Percentiles rank a stretch among this genome's conserved stretches.
Conservation (phyloP, 2,113 vertebrate genomes). For the Aspiorhynchus laticeps region DNA sequence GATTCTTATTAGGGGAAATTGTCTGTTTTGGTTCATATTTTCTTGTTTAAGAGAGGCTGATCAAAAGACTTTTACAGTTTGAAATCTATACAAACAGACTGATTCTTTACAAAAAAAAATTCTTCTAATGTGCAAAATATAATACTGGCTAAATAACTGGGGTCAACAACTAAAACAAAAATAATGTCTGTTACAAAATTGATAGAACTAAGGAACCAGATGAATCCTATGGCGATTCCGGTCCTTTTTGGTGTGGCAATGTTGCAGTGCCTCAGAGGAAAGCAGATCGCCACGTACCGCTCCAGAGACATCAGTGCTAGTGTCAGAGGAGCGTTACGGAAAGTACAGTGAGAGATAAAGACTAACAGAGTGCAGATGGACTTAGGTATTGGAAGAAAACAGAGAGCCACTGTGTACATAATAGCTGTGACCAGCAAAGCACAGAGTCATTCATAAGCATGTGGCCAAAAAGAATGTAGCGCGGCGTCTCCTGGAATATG, state of each 20-base stretch:
- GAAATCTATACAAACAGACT: too few relatives aligned
- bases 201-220: conserved; percentile 58
- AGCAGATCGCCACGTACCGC: conserved; percentile 68
- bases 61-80: too few relatives aligned
- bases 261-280: conserved; percentile 65
- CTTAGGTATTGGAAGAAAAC: conserved; percentile 12
- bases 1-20: too few relatives aligned
- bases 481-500: conserved; percentile 37
- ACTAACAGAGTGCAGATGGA: conserved; percentile 41
- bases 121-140: too few relatives aligned
- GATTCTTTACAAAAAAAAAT: too few relatives aligned
- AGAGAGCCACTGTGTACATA: conserved; percentile 31
- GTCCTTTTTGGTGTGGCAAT: conserved; percentile 66
- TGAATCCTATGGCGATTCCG: conserved; percentile 23
- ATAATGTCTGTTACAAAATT: conserved; percentile 51
- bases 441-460: conserved; percentile 56
- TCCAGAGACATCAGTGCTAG: conserved; percentile 70
- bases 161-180: background rate
- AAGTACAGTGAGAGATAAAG: conserved; percentile 16
- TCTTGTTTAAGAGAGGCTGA: too few relatives aligned
- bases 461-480: conserved; percentile 57
- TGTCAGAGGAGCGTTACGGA: conserved; percentile 60
- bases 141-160: too few relatives aligned
- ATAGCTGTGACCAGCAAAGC: conserved; percentile 33
- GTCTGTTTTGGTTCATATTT: too few relatives aligned